Evolutionary conservation across 2,888 invertebrate genomes (phyloP).

Genomic region (Stenolophus ochropezus): DNA sequence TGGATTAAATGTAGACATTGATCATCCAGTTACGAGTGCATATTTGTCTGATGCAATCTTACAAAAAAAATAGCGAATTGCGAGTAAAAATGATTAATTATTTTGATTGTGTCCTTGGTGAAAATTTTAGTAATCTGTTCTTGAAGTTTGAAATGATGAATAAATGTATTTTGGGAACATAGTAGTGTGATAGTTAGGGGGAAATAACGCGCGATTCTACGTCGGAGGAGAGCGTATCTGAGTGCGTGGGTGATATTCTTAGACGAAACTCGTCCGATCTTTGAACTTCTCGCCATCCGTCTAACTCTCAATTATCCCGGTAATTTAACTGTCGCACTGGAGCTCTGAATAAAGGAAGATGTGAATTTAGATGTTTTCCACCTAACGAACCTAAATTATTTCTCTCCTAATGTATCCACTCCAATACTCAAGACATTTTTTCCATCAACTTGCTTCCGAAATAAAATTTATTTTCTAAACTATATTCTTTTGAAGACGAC

Average conservation of each 20-base stretch:
- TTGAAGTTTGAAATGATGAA: too few species aligned
- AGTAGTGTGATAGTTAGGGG: too few species aligned
- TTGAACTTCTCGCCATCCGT: constrained; percentile 30
- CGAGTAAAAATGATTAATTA: too few species aligned
- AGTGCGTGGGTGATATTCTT: constrained; percentile 11
- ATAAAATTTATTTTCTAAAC: constrained; percentile 25
- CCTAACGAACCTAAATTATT: constrained; percentile 41
- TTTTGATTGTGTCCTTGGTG: too few species aligned
- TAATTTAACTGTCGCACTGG: constrained; percentile 30
- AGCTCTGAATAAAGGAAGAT: constrained; percentile 37
- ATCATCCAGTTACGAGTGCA: too few species aligned
- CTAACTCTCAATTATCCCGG: constrained; percentile 38
- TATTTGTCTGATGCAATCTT: too few species aligned
- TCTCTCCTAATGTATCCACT: constrained; percentile 7
- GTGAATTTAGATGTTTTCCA: constrained; percentile 36
- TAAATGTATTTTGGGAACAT: too few species aligned
- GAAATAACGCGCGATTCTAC: too few species aligned
- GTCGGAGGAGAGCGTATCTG: too few species aligned
- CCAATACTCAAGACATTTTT: not conserved
- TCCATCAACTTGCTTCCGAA: not conserved
- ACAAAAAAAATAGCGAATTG: too few species aligned
- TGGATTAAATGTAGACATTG: too few species aligned
- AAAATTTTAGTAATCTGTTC: too few species aligned
- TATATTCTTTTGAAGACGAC: constrained; percentile 8
- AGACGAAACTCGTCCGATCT: constrained; percentile 13